A percentile compares a stretch with the other conserved stretches of the same genome.
Evolutionary conservation across 2,797 vertebrate genomes (phyloP).

Genomic region (Galago senegalensis): DNA sequence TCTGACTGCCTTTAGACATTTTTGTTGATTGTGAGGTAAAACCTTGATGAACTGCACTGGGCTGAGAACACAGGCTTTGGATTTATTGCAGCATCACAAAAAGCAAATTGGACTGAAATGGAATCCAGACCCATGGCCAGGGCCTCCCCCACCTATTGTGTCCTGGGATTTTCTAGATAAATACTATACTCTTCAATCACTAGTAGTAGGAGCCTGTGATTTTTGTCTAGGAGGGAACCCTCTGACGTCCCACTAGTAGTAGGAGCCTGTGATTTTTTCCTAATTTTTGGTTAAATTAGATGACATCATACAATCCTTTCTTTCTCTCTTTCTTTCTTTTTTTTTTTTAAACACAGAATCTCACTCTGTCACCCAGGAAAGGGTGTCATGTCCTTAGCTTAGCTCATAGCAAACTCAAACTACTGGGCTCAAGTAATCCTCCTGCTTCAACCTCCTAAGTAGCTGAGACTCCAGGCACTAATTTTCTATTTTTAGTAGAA

Average conservation of each 20-base stretch:
- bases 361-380: too few relatives aligned
- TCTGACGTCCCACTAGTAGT: too few relatives aligned
- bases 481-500: too few relatives aligned
- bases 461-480: too few relatives aligned
- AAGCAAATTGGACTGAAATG: neutral
- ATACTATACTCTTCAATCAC: neutral
- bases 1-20: neutral
- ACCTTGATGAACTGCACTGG: neutral
- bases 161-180: conserved; percentile 53
- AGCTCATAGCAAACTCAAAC: too few relatives aligned
- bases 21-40: conserved; percentile 33
- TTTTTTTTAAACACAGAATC: too few relatives aligned
- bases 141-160: neutral
- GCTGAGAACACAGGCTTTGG: neutral
- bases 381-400: too few relatives aligned
- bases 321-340: too few relatives aligned
- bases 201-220: neutral
- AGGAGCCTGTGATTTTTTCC: neutral
- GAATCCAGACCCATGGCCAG: neutral
- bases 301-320: neutral
- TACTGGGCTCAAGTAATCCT: too few relatives aligned
- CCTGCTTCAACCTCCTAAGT: too few relatives aligned
- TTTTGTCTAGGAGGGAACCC: too few relatives aligned
- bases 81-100: neutral
- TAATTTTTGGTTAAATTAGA: neutral